Base-by-base conservation (phyloP, 2,113 vertebrate genomes). In the Narcine bancroftii region DNA sequence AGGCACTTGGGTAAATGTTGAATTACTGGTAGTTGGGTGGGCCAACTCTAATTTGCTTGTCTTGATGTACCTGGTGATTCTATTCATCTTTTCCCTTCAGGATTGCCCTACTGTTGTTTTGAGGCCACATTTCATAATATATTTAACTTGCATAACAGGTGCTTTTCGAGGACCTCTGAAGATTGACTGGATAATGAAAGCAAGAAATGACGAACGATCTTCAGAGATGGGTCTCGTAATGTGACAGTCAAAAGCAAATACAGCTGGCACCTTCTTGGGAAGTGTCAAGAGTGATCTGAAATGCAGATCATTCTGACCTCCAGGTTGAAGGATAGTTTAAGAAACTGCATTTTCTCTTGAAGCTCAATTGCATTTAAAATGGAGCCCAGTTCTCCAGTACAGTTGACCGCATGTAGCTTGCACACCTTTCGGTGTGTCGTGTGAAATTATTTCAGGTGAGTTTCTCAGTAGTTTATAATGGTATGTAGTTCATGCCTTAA, bases 191-290 rank as follows among this genome's bases (percentile, higher is more conserved):
- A 60, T 87, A 83, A 83, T 83, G 79, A 83, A 87, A 87, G 53
- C 81, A 87, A 87, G 53, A 87, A 42, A n/a, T 87, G 81, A 87
- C 60, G 81, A 60, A 87, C 60, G 81, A 87, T 29, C 33, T 2
- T 36, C 79, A 53, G 75, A 77, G 75, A 24, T 81, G 77, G 45
- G 33, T 53, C 53, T 87, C 33, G 81, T 87, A n/a, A 60, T 87
- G 81, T 87, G 36, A 60, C 81, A 7, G 60, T 17, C 81, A 87
- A 19, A 56, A 36, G 50, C 81, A 60, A 87, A 87, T 60, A 60
- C 21, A 53, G 81, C 81, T 87, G 81, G 36, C 53, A 60, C 60
- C 60, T 87, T 87, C 81, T 87, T 87, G 81, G 81, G 53, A 87
- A 63, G 81, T 53, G 15, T 19, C 36, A 53, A n/a, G 81, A 85